These are phyloP conservation scores for Pionites leucogaster DNA, from an alignment of 2,113 vertebrate genomes.

Conservation along the genomic window DNA sequence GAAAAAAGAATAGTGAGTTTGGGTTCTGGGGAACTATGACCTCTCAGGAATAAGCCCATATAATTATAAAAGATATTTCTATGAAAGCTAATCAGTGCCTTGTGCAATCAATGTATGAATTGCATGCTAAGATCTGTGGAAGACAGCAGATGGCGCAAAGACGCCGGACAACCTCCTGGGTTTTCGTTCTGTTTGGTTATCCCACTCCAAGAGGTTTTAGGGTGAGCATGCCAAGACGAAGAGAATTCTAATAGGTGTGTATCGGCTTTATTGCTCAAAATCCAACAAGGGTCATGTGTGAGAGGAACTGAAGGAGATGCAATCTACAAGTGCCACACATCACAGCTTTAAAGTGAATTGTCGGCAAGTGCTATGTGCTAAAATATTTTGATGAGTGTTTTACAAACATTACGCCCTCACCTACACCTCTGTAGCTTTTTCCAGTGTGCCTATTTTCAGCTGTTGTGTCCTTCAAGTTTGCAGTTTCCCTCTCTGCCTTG, in stretches of 20 bases:
- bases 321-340: neutral
- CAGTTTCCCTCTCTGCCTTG: neutral
- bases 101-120: neutral
- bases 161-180: accelerated
- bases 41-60: neutral
- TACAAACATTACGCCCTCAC: neutral
- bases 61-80: neutral
- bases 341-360: neutral
- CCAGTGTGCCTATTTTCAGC: neutral
- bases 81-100: neutral
- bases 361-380: neutral
- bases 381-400: neutral
- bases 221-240: neutral
- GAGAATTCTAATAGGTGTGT: neutral
- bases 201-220: neutral
- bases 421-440: neutral
- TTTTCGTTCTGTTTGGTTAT: neutral
- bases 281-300: neutral
- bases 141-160: conserved; percentile 17
- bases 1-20: neutral
- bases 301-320: neutral
- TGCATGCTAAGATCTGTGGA: neutral
- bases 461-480: neutral
- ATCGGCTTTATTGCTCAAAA: neutral
- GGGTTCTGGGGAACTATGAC: neutral